Percentiles rank a stretch among this genome's conserved stretches.
These are phyloP conservation scores for Drosophila recens DNA, from an alignment of 2,888 invertebrate species.

Conservation along the genomic window DNA sequence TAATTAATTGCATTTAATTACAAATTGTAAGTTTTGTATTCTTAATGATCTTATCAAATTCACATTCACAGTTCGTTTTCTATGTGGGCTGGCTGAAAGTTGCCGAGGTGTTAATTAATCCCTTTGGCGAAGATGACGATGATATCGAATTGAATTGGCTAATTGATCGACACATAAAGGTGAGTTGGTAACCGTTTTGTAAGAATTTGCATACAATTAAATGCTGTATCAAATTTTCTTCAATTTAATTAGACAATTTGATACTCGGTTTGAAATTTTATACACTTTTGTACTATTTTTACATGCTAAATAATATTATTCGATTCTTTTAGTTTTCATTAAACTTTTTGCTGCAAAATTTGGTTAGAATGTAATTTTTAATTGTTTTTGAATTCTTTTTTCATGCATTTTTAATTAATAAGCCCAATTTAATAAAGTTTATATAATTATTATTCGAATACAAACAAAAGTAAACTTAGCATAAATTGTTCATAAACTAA, in stretches of 20 bases:
- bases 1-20: slow-evolving; percentile 38
- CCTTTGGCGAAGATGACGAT: slow-evolving; percentile 97
- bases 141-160: slow-evolving; percentile 97
- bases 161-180: slow-evolving; percentile 97
- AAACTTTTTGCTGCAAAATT: too few relatives aligned
- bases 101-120: slow-evolving; percentile 97
- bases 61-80: slow-evolving; percentile 93
- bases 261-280: not conserved
- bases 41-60: slow-evolving; percentile 34
- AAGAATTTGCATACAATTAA: not conserved
- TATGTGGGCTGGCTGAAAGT: slow-evolving; percentile 98
- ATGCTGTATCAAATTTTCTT: not conserved
- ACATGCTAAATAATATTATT: too few relatives aligned
- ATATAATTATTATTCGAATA: too few relatives aligned
- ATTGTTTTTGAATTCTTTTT: too few relatives aligned
- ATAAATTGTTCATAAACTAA: not conserved
- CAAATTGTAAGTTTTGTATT: slow-evolving; percentile 9
- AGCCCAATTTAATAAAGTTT: too few relatives aligned
- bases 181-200: slow-evolving; percentile 83
- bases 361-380: too few relatives aligned
- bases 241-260: not conserved
- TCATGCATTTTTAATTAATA: too few relatives aligned
- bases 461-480: not conserved
- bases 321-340: too few relatives aligned
- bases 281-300: too few relatives aligned